Evolutionary conservation across 2,888 invertebrate species (phyloP).

Genomic region (Stictocephala bisonia): DNA sequence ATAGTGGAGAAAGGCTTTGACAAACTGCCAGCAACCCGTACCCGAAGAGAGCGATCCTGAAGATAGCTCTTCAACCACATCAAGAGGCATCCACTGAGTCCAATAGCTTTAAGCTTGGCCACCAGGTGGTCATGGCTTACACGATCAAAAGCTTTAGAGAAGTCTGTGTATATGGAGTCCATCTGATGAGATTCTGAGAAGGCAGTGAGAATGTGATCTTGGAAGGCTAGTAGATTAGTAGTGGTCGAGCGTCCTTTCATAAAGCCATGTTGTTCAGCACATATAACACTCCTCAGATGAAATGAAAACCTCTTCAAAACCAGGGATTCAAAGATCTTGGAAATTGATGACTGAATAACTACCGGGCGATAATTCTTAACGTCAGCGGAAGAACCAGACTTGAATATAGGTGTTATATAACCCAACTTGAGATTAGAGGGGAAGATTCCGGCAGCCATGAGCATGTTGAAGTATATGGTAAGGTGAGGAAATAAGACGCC

Average conservation of each 20-base stretch:
- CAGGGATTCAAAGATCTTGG: background rate
- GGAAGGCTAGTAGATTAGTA: background rate
- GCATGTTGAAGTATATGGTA: constrained; percentile 3
- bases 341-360: constrained; percentile 1
- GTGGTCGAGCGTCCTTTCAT: background rate
- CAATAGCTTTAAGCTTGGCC: background rate
- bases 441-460: background rate
- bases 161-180: background rate
- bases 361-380: constrained; percentile 3
- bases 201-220: background rate
- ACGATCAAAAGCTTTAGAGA: no score
- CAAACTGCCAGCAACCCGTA: background rate
- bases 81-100: background rate
- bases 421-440: constrained; percentile 3
- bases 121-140: background rate
- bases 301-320: background rate
- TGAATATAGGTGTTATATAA: background rate
- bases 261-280: background rate
- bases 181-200: constrained; percentile 1
- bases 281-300: background rate
- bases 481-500: background rate
- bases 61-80: no score
- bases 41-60: background rate
- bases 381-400: background rate
- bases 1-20: background rate